A percentile compares a stretch with the other conserved stretches of the same genome.
These are phyloP conservation scores for Amniataba percoides DNA, from an alignment of 2,797 vertebrate genomes.

Conservation along the genomic window DNA sequence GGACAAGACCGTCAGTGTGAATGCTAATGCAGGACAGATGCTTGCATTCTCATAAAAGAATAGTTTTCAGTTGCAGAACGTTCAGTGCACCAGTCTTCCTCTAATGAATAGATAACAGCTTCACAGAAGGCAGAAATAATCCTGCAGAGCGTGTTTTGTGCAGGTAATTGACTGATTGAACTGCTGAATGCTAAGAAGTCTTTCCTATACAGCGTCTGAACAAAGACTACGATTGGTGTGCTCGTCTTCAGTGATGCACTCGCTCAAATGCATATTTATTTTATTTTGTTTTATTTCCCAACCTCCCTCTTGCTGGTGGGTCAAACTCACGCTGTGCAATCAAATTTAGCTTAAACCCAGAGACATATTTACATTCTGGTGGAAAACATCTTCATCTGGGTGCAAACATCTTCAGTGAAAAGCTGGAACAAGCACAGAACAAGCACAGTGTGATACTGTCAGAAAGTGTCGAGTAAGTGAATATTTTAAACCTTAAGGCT, in stretches of 20 bases:
- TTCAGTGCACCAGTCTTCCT: slow-evolving; percentile 10
- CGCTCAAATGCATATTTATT: background rate
- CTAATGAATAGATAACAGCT: slow-evolving; percentile 43
- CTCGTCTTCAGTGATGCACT: background rate
- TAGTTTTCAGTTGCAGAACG: background rate
- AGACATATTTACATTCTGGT: background rate
- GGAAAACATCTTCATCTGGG: background rate
- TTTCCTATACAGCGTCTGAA: background rate
- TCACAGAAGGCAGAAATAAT: slow-evolving; percentile 23
- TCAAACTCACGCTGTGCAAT: background rate
- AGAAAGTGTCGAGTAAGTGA: background rate
- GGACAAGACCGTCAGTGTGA: slow-evolving; percentile 20
- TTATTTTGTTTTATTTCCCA: background rate
- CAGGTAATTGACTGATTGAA: slow-evolving; percentile 36
- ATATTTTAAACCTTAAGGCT: background rate
- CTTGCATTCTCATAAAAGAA: slow-evolving; percentile 25
- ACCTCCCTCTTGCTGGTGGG: background rate
- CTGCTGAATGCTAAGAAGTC: slow-evolving; percentile 16
- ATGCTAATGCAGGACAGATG: slow-evolving; percentile 42
- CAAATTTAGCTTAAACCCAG: background rate
- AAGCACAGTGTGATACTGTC: background rate
- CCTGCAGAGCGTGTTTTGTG: slow-evolving; percentile 13
- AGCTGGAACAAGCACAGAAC: background rate
- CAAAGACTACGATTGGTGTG: background rate
- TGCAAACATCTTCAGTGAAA: background rate